Base-by-base conservation (phyloP, 2,797 vertebrate genomes). In the Leptatherina wallacei region DNA sequence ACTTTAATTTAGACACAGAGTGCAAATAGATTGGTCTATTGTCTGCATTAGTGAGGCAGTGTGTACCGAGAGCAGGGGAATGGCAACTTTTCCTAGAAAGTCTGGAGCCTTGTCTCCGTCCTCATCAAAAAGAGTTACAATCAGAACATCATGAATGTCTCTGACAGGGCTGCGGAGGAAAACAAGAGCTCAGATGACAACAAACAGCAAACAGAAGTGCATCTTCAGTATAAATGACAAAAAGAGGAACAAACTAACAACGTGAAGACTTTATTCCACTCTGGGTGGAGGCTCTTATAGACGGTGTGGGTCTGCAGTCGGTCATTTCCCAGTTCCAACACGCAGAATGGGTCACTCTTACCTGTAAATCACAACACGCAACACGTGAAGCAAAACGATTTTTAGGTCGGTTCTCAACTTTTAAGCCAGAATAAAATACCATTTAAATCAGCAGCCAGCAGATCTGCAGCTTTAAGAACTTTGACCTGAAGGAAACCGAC, bases 31-130 rank as follows among this genome's bases (percentile, higher is more conserved):
- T 84, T 27, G 64, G 73, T 65, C 51, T 42, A 71, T 60, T 66
- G 75, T 80, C 57, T 63, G 44, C 35, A n/a, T 75, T 40, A 40
- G 73, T 58, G 71, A 68, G 75, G 65, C 24, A 24, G 72, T 65
- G 69, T 93, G 95, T 95, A 99, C 98, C 22, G 95, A 97, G 3
- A 99, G 94, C 84, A 99, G 91, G 38, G 98, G 97, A 85, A 99
- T 96, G 81, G 95, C 96, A 67, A 97, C 94, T 95, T 96, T 99
- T 67, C 98, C 98, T 75, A 99, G 95, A 90, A 99, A 99, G 88
- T 99, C 98, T 9, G 98, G 98, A 18, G 96, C 93, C 85, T 98
- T 99, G 91, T 99, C 98, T 89, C 98, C 97, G 71, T 99, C 98
- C 89, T 99, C 97, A 88, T 99, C 98, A 85, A 98, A 97, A 44